Evolutionary conservation across 2,113 vertebrate species (phyloP).

Genomic region (Sapajus apella): DNA sequence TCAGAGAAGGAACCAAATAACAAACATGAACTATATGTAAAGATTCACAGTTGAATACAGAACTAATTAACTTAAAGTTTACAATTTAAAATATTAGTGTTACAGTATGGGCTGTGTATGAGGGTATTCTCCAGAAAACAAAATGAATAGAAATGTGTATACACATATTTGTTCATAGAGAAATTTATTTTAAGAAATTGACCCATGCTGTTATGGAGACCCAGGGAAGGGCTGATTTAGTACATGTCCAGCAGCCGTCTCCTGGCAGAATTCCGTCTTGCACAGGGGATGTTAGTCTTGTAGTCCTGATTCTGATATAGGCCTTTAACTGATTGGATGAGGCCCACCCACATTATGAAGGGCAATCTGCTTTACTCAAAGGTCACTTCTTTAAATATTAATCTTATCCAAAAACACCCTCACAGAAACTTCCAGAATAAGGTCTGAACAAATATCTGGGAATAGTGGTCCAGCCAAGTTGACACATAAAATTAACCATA

Average conservation of each 20-base stretch:
- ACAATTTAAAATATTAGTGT: not conserved
- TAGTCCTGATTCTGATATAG: not conserved
- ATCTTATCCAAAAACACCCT: not conserved
- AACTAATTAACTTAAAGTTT: not conserved
- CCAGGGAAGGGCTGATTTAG: not conserved
- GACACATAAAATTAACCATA: not conserved
- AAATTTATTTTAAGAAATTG: not conserved
- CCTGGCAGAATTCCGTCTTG: not conserved
- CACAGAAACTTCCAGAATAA: not conserved
- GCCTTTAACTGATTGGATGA: not conserved
- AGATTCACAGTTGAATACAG: not conserved
- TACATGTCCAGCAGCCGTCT: not conserved
- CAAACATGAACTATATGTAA: not conserved
- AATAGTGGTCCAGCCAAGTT: not conserved
- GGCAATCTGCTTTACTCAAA: not conserved
- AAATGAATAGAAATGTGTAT: not conserved
- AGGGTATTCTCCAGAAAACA: conserved; percentile 9
- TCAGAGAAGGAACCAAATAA: not conserved
- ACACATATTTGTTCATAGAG: not conserved
- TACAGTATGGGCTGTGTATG: not conserved
- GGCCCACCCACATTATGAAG: not conserved
- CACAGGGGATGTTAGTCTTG: not conserved
- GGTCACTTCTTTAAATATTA: not conserved
- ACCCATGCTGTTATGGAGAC: not conserved
- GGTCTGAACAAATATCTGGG: not conserved